These are phyloP conservation scores for Hyperopisus bebe DNA, from an alignment of 2,113 vertebrate species.

Conservation along the genomic window DNA sequence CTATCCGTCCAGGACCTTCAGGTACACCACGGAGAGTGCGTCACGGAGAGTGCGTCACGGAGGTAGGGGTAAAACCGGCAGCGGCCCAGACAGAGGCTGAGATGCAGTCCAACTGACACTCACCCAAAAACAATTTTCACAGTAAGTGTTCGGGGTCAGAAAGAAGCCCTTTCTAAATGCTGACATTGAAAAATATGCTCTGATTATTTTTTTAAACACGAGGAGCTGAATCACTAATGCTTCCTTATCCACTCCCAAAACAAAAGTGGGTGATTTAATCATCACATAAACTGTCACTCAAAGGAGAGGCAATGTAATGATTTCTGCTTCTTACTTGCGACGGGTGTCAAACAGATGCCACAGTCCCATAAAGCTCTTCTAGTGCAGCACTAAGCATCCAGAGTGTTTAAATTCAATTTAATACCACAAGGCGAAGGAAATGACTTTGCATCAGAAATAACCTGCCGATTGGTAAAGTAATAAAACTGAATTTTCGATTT, in stretches of 20 bases:
- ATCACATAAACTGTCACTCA: background rate
- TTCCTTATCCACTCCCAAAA: background rate
- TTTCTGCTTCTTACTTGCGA: background rate
- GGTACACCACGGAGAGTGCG: constrained; percentile 11
- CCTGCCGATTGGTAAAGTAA: background rate
- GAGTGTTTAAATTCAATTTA: background rate
- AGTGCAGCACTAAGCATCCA: background rate
- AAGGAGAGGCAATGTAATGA: background rate
- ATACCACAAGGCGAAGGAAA: background rate
- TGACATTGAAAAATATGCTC: background rate
- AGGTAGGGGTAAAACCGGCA: background rate
- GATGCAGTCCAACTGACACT: background rate
- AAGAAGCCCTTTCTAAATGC: background rate
- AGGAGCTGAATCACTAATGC: background rate
- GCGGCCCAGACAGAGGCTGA: background rate
- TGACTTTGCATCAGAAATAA: background rate
- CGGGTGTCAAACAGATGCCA: background rate
- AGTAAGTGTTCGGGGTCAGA: background rate
- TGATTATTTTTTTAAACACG: background rate
- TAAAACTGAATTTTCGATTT: background rate
- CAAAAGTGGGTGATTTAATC: background rate
- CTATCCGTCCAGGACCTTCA: constrained; percentile 46
- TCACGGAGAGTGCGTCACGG: no score
- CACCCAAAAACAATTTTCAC: background rate
- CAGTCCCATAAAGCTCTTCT: background rate